Conservation (phyloP, 1,140 invertebrate species). For the Bombus confusus region DNA sequence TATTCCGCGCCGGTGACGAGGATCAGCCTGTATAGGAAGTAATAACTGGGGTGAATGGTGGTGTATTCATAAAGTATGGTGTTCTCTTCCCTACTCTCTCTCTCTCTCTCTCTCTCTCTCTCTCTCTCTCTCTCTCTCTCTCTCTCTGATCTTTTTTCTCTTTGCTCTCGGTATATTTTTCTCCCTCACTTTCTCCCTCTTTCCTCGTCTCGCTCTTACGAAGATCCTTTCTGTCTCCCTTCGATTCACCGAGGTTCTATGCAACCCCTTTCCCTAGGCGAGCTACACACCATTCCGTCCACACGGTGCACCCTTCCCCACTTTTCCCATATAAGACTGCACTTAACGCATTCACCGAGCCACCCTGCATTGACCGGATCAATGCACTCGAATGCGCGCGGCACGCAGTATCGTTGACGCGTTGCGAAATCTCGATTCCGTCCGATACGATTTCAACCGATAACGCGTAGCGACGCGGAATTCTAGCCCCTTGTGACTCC, state of each 20-base stretch:
- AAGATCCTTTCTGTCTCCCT: constrained; percentile 12
- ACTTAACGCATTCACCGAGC: constrained; percentile 77
- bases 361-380: constrained; percentile 77
- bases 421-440: constrained; percentile 39
- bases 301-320: constrained; percentile 65
- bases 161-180: constrained; percentile 23
- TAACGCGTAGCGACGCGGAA: constrained; percentile 38
- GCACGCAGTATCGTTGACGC: constrained; percentile 58
- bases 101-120: constrained; percentile 5
- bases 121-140: constrained; percentile 3
- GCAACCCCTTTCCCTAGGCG: constrained; percentile 53
- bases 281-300: constrained; percentile 68
- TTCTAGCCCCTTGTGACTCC: constrained; percentile 51
- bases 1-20: constrained; percentile 29
- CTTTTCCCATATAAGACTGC: constrained; percentile 72
- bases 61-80: constrained; percentile 77
- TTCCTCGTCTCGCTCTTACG: not conserved
- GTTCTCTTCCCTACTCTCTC: constrained; percentile 26
- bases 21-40: constrained; percentile 66
- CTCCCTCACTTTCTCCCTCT: constrained; percentile 54
- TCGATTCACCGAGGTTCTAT: constrained; percentile 10
- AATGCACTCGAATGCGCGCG: constrained; percentile 73
- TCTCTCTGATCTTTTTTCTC: not conserved
- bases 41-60: constrained; percentile 76
- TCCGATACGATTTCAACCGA: constrained; percentile 38